Percentiles rank a stretch among this genome's conserved stretches.
Conservation (phyloP, 2,888 invertebrate genomes). For the Aspidapion aeneum region DNA sequence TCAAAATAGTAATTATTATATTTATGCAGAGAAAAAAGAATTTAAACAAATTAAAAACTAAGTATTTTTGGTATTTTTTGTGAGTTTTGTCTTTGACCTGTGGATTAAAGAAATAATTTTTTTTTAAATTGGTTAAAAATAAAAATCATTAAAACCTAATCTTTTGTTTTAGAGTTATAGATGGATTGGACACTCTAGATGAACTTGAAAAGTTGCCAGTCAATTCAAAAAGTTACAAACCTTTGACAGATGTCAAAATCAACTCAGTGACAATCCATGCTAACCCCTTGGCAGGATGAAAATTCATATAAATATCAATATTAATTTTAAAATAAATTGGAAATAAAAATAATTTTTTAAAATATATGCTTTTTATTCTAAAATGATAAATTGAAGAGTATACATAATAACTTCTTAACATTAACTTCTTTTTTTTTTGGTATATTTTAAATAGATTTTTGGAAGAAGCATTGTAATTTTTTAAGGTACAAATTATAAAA, state of each 20-base stretch:
- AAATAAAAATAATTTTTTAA: neutral
- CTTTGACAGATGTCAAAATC: constrained; percentile 82
- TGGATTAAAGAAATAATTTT: no score
- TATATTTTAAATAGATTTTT: neutral
- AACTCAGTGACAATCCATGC: constrained; percentile 94
- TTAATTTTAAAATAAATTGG: neutral
- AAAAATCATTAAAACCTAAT: no score
- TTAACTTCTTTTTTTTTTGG: neutral
- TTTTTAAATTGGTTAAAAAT: no score
- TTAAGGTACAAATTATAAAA: no score
- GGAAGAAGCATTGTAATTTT: neutral
- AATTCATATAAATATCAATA: neutral
- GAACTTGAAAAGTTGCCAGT: constrained; percentile 94
- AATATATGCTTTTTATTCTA: neutral
- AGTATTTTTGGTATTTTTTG: no score
- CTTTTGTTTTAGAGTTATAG: constrained; percentile 75
- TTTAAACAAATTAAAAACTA: no score
- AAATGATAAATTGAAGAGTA: neutral
- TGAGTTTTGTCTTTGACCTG: no score
- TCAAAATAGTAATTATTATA: no score
- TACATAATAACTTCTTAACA: neutral
- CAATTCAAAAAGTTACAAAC: constrained; percentile 89
- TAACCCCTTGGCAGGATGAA: constrained; percentile 86
- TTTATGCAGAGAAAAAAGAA: no score
- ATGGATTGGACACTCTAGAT: constrained; percentile 94